Percentiles rank a stretch among this genome's conserved stretches.
Conservation (phyloP, 2,113 vertebrate species). For the Dromaius novaehollandiae region DNA sequence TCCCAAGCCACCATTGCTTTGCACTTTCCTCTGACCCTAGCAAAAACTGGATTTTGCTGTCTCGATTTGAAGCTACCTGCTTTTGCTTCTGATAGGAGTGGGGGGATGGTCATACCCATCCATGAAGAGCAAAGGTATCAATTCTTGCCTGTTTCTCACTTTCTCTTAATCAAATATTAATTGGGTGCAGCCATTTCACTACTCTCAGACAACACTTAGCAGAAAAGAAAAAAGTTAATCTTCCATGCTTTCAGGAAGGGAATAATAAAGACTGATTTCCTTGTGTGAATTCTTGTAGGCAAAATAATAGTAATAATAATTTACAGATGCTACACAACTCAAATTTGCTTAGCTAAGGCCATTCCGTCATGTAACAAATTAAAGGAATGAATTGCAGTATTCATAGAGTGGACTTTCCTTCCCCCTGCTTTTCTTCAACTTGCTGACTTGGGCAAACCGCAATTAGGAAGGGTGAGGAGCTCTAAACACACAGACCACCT, state of each 20-base stretch:
- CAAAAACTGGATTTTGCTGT: background rate
- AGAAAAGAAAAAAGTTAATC: background rate
- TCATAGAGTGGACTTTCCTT: background rate
- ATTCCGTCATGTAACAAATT: background rate
- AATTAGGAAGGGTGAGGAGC: background rate
- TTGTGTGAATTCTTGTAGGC: background rate
- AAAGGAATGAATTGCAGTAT: background rate
- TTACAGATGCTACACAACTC: background rate
- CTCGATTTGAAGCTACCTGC: background rate
- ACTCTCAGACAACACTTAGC: background rate
- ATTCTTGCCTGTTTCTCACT: background rate
- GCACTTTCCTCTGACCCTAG: background rate
- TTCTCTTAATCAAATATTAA: conserved; percentile 18
- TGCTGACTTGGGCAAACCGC: background rate
- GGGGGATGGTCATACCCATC: background rate
- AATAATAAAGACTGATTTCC: background rate
- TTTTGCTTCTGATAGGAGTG: background rate
- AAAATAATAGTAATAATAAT: background rate
- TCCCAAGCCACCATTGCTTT: background rate
- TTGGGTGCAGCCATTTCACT: background rate
- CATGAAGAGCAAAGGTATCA: background rate
- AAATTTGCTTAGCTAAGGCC: background rate
- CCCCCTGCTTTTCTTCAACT: background rate
- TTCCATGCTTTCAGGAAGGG: background rate
- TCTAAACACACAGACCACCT: background rate